These are phyloP conservation scores for Drosophila punjabiensis DNA, from an alignment of 1,140 invertebrate genomes.

Conservation along the genomic window DNA sequence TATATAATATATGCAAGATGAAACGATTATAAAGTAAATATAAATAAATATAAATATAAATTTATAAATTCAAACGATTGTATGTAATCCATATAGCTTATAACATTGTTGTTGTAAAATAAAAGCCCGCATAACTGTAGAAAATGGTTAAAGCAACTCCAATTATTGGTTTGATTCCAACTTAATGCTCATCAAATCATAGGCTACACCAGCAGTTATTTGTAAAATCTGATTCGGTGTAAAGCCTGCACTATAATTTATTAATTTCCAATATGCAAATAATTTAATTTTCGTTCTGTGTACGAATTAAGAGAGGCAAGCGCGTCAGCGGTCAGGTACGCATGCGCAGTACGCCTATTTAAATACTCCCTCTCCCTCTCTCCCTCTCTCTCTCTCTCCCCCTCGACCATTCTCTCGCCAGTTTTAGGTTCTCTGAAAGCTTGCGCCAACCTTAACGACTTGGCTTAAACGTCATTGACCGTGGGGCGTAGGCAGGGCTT, in stretches of 20 bases:
- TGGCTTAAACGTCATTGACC: slow-evolving; percentile 18
- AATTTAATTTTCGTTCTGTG: slow-evolving; percentile 2
- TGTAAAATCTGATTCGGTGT: background rate
- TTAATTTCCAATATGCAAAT: background rate
- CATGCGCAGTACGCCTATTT: slow-evolving; percentile 20
- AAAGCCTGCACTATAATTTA: background rate
- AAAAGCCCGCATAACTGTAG: background rate
- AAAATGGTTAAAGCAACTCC: background rate
- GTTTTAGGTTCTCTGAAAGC: background rate
- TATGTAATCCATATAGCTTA: background rate
- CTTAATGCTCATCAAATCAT: background rate
- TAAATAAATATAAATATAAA: background rate
- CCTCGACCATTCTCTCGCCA: background rate
- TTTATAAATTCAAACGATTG: background rate
- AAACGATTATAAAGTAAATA: background rate
- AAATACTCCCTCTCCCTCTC: slow-evolving; percentile 6
- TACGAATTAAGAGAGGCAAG: slow-evolving; percentile 9
- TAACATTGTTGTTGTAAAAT: background rate
- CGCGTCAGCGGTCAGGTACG: slow-evolving; percentile 16
- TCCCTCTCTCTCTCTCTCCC: background rate
- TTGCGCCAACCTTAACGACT: slow-evolving; percentile 7
- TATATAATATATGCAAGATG: no score
- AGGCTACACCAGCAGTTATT: background rate
- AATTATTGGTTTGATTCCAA: background rate
- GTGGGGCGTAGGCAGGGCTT: slow-evolving; percentile 12